These are phyloP conservation scores for Ichneumoninae sp. DNA, from an alignment of 2,888 invertebrate genomes.

Conservation along the genomic window DNA sequence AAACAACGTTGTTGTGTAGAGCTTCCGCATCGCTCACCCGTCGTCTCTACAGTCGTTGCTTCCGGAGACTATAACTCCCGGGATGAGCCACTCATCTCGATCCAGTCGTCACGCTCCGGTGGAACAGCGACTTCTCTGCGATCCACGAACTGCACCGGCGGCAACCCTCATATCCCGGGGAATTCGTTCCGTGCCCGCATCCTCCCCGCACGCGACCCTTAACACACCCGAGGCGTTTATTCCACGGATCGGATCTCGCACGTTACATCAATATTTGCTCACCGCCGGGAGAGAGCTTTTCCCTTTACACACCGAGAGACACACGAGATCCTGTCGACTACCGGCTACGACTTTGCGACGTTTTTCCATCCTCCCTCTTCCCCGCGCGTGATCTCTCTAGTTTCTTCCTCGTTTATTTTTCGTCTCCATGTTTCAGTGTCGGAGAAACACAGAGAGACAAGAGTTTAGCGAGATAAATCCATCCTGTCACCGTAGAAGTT, in stretches of 20 bases:
- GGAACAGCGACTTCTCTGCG: constrained; percentile 38
- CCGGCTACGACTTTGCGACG: constrained; percentile 54
- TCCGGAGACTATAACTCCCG: not conserved
- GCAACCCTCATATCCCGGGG: constrained; percentile 29
- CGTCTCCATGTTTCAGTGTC: not conserved
- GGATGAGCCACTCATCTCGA: constrained; percentile 46
- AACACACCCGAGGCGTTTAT: constrained; percentile 63
- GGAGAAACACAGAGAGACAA: not conserved
- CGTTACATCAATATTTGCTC: constrained; percentile 71
- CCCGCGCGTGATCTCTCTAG: constrained; percentile 23
- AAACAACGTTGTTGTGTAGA: constrained; percentile 29
- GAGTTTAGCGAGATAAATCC: not conserved
- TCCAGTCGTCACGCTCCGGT: constrained; percentile 36
- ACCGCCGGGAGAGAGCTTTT: constrained; percentile 23
- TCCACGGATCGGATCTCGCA: constrained; percentile 66
- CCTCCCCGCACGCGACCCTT: constrained; percentile 42
- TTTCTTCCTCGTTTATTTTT: constrained; percentile 6
- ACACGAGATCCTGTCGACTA: constrained; percentile 48
- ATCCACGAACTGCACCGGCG: constrained; percentile 8
- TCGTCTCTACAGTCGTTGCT: constrained; percentile 68
- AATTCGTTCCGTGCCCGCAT: constrained; percentile 22
- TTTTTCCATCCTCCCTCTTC: constrained; percentile 28
- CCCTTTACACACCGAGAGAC: constrained; percentile 16
- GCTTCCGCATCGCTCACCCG: constrained; percentile 70
- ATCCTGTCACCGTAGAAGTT: not conserved